Percentiles rank a stretch among this genome's conserved stretches.
Evolutionary conservation across 2,113 vertebrate species (phyloP).

Genomic region (Amphiprion ocellaris): DNA sequence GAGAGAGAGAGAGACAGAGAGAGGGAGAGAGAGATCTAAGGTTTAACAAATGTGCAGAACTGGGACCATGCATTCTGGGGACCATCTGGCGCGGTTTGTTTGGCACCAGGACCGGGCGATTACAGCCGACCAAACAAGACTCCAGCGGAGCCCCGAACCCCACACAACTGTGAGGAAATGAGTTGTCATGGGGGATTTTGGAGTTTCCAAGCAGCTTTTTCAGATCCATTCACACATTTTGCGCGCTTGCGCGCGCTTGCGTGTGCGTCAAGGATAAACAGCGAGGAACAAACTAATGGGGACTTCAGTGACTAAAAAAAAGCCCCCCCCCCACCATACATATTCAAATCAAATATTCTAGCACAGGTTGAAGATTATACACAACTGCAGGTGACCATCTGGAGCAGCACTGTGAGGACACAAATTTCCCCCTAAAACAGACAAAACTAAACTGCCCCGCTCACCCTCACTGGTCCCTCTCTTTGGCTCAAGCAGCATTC

Average conservation of each 20-base stretch:
- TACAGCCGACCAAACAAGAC: constrained; percentile 76
- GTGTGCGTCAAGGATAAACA: constrained; percentile 4
- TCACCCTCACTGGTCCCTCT: neutral
- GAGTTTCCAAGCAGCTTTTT: constrained; percentile 44
- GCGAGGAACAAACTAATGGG: neutral
- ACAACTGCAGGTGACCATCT: neutral
- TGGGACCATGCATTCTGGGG: constrained; percentile 86
- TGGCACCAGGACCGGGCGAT: constrained; percentile 89
- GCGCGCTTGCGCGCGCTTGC: neutral
- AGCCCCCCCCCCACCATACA: neutral
- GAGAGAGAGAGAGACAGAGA: constrained; percentile 5
- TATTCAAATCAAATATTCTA: constrained; percentile 21
- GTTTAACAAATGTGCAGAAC: constrained; percentile 82
- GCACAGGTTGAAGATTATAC: neutral
- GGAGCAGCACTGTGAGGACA: neutral
- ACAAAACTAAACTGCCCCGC: neutral
- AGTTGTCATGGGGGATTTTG: constrained; percentile 65
- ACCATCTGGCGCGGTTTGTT: constrained; percentile 91
- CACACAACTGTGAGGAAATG: constrained; percentile 67
- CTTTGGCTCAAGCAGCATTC: neutral
- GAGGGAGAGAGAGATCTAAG: constrained; percentile 72
- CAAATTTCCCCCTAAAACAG: neutral
- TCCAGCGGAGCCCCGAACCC: constrained; percentile 58
- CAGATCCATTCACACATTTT: constrained; percentile 39
- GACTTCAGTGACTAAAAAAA: neutral